phyloP scores from a whole-genome alignment of 2,797 vertebrate genomes.

The Intellagama lesueurii region DNA sequence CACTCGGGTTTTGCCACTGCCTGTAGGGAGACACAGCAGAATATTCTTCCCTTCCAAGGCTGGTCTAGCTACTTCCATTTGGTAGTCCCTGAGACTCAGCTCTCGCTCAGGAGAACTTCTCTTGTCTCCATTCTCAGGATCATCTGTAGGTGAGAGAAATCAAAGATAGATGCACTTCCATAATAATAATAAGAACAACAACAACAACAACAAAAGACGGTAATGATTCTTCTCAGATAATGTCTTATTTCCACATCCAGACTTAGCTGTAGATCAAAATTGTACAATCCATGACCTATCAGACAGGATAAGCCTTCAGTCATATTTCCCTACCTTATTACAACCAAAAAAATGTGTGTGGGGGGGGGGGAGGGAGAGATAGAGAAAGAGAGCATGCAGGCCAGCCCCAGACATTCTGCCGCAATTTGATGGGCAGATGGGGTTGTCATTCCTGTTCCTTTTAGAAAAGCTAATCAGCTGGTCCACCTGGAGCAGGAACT shows the following conservation, averaged over 20 bases:
- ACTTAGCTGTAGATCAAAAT: not conserved
- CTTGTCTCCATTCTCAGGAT: slow-evolving; percentile 54
- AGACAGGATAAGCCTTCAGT: not conserved
- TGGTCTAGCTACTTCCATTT: slow-evolving; percentile 90
- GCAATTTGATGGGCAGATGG: not conserved
- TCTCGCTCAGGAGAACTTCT: slow-evolving; percentile 76
- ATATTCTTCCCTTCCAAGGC: slow-evolving; percentile 93
- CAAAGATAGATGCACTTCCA: slow-evolving; percentile 40
- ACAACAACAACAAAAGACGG: not conserved
- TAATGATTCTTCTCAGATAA: not conserved
- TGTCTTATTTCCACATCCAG: not conserved
- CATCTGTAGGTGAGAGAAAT: slow-evolving; percentile 73
- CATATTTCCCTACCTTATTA: not conserved
- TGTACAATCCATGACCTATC: not conserved
- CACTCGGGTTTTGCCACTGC: slow-evolving; percentile 96
- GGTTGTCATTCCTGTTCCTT: not conserved
- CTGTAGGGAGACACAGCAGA: slow-evolving; percentile 95
- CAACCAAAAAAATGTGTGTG: not conserved
- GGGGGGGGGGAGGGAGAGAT: too few species aligned
- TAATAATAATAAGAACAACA: too few species aligned
- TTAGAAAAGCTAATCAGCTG: not conserved
- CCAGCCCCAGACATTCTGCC: not conserved
- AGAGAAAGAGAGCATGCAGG: not conserved
- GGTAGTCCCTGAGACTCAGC: slow-evolving; percentile 90
- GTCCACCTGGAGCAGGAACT: too few species aligned